Conservation (phyloP, 2,113 vertebrate genomes). For the Silurus asotus region DNA sequence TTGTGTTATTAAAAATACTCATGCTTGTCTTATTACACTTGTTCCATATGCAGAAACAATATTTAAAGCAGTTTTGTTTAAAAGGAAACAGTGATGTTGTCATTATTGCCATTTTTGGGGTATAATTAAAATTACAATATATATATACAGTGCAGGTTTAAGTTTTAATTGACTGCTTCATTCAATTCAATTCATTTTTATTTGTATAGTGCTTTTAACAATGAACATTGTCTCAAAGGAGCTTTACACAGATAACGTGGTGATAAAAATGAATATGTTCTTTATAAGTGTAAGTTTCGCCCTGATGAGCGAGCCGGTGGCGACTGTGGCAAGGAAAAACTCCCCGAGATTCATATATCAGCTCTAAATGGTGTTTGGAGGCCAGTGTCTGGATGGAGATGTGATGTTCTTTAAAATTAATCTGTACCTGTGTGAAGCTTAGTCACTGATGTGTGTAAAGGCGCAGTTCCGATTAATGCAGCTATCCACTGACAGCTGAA, state of each 20-base stretch:
- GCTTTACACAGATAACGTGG: too few species aligned
- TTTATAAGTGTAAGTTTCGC: too few species aligned
- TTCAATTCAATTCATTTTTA: too few species aligned
- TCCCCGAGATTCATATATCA: background rate
- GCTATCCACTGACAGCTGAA: constrained; percentile 18
- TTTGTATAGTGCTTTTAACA: too few species aligned
- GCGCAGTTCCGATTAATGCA: background rate
- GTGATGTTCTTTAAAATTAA: background rate
- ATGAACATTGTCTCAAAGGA: too few species aligned
- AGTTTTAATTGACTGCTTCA: background rate
- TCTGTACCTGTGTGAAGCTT: background rate
- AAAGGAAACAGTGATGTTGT: constrained; percentile 60
- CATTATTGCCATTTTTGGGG: constrained; percentile 56
- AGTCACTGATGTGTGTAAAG: constrained; percentile 16
- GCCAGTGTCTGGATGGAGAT: background rate
- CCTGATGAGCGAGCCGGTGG: too few species aligned
- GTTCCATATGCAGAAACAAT: constrained; percentile 63
- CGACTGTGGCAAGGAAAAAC: too few species aligned
- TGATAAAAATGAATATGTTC: too few species aligned
- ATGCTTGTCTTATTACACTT: constrained; percentile 62
- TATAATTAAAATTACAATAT: constrained; percentile 21
- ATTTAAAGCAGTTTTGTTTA: constrained; percentile 73
- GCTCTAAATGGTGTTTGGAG: constrained; percentile 7
- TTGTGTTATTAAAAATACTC: constrained; percentile 58
- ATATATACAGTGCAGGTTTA: constrained; percentile 7